A percentile compares a stretch with the other conserved stretches of the same genome.
Evolutionary conservation across 2,797 vertebrate genomes (phyloP).

Genomic region (Peromyscus eremicus): DNA sequence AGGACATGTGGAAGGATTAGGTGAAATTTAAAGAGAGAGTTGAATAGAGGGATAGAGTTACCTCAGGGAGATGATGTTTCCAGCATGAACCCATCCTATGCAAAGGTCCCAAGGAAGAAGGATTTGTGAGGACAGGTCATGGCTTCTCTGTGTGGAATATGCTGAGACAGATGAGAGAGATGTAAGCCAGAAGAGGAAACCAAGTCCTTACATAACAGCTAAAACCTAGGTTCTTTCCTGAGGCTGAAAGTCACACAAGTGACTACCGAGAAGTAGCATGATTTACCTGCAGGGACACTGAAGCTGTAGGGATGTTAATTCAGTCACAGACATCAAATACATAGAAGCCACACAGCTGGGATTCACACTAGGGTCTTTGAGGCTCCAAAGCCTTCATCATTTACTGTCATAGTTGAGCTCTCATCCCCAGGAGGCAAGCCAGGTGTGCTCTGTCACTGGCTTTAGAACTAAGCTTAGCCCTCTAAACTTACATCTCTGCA

Average conservation of each 20-base stretch:
- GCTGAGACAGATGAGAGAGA: not conserved
- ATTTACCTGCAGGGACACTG: not conserved
- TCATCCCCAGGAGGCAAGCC: not conserved
- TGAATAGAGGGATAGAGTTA: not conserved
- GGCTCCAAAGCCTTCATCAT: not conserved
- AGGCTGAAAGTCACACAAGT: not conserved
- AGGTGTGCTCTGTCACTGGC: not conserved
- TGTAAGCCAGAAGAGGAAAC: not conserved
- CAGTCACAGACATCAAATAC: not conserved
- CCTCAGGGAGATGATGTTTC: not conserved
- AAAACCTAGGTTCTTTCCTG: not conserved
- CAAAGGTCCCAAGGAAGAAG: not conserved
- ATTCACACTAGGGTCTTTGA: not conserved
- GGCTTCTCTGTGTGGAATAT: not conserved
- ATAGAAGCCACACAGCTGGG: not conserved
- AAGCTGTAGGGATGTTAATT: not conserved
- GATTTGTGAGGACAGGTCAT: not conserved
- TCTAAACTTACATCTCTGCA: not conserved
- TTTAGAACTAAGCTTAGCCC: not conserved
- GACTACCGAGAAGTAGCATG: too few relatives aligned
- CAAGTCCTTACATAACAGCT: not conserved
- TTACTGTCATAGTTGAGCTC: not conserved
- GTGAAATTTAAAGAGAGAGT: not conserved
- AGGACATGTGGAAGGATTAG: not conserved
- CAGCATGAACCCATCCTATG: not conserved